Evolutionary conservation across 2,113 vertebrate species (phyloP).

Genomic region (Ochotona curzoniae): DNA sequence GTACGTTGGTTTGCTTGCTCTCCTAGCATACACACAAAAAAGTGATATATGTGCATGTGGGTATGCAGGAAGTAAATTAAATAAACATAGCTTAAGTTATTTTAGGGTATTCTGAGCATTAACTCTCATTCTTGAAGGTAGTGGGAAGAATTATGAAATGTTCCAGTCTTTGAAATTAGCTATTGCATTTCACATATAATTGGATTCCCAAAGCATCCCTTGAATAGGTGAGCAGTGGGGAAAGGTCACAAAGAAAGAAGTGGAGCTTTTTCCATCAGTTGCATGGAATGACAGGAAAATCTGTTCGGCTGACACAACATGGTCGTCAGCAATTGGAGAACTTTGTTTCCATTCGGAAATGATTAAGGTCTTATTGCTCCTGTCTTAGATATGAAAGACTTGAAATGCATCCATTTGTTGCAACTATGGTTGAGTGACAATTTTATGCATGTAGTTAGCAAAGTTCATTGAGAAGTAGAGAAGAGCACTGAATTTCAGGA

Average conservation of each 20-base stretch:
- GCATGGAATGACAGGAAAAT: neutral
- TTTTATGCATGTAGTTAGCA: slow-evolving; percentile 77
- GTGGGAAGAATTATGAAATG: neutral
- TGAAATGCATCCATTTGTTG: slow-evolving; percentile 73
- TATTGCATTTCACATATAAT: slow-evolving; percentile 23
- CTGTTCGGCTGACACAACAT: neutral
- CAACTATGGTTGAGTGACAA: slow-evolving; percentile 80
- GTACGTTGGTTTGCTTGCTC: slow-evolving; percentile 80
- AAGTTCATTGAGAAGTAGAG: slow-evolving; percentile 74
- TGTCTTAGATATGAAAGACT: slow-evolving; percentile 79
- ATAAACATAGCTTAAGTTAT: slow-evolving; percentile 72
- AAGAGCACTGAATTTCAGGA: slow-evolving; percentile 64
- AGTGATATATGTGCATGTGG: slow-evolving; percentile 69
- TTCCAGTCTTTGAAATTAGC: slow-evolving; percentile 60
- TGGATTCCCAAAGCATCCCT: neutral
- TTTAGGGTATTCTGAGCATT: slow-evolving; percentile 73
- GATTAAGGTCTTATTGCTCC: slow-evolving; percentile 77
- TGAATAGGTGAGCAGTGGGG: neutral
- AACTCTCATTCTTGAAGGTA: slow-evolving; percentile 64
- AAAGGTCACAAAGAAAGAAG: neutral
- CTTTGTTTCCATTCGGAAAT: slow-evolving; percentile 78
- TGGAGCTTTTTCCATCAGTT: neutral
- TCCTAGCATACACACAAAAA: slow-evolving; percentile 47
- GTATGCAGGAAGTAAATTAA: slow-evolving; percentile 79
- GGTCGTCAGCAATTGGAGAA: slow-evolving; percentile 57